Percentiles rank a stretch among this genome's conserved stretches.
Evolutionary conservation across 2,113 vertebrate genomes (phyloP).

Genomic region (Cheirogaleus medius): DNA sequence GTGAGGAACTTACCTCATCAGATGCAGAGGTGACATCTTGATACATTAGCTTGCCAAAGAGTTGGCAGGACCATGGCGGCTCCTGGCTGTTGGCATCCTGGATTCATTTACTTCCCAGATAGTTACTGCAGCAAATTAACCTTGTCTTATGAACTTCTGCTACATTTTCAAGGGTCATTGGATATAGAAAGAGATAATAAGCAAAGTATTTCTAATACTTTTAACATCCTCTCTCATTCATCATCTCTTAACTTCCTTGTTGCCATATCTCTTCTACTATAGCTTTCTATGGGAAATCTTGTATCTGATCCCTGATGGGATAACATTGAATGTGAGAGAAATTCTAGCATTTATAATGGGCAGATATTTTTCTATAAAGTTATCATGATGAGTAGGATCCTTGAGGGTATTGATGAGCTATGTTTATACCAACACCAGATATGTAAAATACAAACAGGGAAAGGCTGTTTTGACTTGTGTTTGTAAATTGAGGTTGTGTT

Average conservation of each 20-base stretch:
- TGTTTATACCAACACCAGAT: neutral
- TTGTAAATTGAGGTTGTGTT: neutral
- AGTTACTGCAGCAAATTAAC: conserved; percentile 40
- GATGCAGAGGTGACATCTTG: conserved; percentile 3
- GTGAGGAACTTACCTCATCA: neutral
- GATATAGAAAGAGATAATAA: neutral
- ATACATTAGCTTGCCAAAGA: neutral
- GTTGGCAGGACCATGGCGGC: neutral
- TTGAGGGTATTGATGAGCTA: neutral
- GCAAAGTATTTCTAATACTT: neutral
- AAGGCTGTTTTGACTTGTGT: neutral
- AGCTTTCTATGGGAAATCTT: neutral
- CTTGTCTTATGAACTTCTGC: conserved; percentile 45
- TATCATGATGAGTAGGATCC: neutral
- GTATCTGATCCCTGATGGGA: neutral
- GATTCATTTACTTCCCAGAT: neutral
- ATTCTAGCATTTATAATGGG: neutral
- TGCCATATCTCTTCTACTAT: neutral
- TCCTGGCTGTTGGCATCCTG: neutral
- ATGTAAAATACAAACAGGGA: neutral
- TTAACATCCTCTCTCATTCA: neutral
- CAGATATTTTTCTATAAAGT: neutral
- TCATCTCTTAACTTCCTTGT: neutral
- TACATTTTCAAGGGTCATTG: neutral
- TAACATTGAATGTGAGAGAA: neutral